Evolutionary conservation across 2,113 vertebrate species (phyloP).

Genomic region (Psammodynastes pulverulentus): DNA sequence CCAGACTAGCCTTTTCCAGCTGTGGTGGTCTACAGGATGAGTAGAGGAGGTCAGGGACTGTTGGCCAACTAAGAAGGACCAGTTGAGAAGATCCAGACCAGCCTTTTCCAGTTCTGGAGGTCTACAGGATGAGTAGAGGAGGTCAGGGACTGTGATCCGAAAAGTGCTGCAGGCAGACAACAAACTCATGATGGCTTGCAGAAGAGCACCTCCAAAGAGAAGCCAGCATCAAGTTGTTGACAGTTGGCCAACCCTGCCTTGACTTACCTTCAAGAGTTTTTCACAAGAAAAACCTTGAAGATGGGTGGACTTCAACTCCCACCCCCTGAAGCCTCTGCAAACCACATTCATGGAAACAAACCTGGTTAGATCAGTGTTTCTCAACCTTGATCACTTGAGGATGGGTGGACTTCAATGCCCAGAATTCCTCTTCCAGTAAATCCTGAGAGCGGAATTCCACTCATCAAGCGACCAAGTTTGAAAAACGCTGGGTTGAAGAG

Average conservation of each 20-base stretch:
- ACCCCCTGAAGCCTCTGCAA: not conserved
- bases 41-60: too few relatives aligned
- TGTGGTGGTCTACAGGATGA: not conserved
- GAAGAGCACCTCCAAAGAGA: not conserved
- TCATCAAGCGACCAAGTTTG: not conserved
- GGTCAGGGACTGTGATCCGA: too few relatives aligned
- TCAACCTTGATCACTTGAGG: not conserved
- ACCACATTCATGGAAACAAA: not conserved
- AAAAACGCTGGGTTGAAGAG: not conserved
- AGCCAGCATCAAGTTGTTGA: not conserved
- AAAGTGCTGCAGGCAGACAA: not conserved
- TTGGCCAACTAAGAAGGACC: too few relatives aligned
- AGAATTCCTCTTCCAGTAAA: not conserved
- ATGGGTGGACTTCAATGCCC: not conserved
- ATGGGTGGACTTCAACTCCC: not conserved
- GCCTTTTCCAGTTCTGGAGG: too few relatives aligned
- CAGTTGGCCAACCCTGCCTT: not conserved
- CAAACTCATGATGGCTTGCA: too few relatives aligned
- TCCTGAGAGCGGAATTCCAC: not conserved
- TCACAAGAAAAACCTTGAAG: not conserved
- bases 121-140: too few relatives aligned
- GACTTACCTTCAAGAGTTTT: not conserved
- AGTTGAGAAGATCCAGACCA: too few relatives aligned
- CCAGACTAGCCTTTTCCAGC: not conserved
- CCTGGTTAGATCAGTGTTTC: not conserved